These are phyloP conservation scores for Polypterus senegalus DNA, from an alignment of 2,113 vertebrate genomes.

Conservation along the genomic window DNA sequence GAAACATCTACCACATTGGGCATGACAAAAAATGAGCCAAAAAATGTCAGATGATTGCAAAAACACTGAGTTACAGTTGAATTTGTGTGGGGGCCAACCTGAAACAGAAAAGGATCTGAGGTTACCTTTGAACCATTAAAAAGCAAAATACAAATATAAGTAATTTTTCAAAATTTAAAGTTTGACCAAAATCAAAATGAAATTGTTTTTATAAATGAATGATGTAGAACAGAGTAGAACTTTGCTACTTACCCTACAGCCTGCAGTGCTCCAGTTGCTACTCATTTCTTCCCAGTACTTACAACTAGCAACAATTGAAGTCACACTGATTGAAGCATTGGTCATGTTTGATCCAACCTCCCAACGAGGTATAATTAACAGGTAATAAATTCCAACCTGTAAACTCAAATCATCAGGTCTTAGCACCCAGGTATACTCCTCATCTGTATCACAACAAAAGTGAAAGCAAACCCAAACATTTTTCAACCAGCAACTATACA, in stretches of 20 bases:
- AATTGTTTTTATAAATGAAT: background rate
- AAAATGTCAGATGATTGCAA: constrained; percentile 85
- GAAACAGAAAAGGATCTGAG: constrained; percentile 9
- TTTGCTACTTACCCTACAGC: constrained; percentile 61
- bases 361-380: constrained; percentile 53
- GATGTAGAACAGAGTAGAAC: background rate
- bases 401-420: constrained; percentile 52
- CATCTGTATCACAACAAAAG: constrained; percentile 41
- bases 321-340: constrained; percentile 50
- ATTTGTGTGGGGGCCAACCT: constrained; percentile 76
- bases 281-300: constrained; percentile 73
- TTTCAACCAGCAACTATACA: background rate
- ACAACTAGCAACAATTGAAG: constrained; percentile 68
- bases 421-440: constrained; percentile 71
- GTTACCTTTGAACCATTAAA: background rate
- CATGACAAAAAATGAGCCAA: constrained; percentile 79
- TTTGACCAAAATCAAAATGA: background rate
- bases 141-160: background rate
- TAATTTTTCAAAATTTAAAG: background rate
- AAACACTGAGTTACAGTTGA: constrained; percentile 66
- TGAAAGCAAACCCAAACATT: background rate
- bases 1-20: constrained; percentile 70
- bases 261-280: constrained; percentile 61
- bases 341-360: constrained; percentile 42
- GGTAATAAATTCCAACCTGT: constrained; percentile 62